Evolutionary conservation across 2,113 vertebrate genomes (phyloP), one percentile per base, ranked within the genome.

Genomic region (Sarotherodon lohbergeri): DNA sequence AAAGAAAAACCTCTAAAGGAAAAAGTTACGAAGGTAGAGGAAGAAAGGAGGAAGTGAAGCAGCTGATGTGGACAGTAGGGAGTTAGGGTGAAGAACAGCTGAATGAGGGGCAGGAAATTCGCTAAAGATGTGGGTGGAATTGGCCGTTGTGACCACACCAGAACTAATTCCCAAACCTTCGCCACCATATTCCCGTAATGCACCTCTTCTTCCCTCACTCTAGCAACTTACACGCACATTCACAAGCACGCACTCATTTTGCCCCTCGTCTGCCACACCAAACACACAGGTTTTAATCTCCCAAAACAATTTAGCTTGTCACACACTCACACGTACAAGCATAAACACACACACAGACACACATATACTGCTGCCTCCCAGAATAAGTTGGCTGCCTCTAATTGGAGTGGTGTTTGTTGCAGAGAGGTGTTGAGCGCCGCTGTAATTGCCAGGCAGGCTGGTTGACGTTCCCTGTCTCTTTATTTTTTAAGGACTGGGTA

Each of bases 401-500:
- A 96, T 96, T 95, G 94, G 95, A 96, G 93, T 91, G 92, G 90
- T 92, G 94, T 94, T 94, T 86, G 92, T 94, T 92, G 92, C 93
- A 66, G 89, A 94, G 94, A 92, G 93, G 93, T 89, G 92, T 94
- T 96, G 94, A 96, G 92, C 95, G 91, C 89, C 16, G 82, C 91
- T 90, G 85, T 96, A 95, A 96, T 97, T 96, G 95, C 94, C 92
- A 94, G 92, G 94, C 90, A 88, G 91, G 91, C 90, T 85, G 89
- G 89, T 92, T 95, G 94, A 95, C 89, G 89, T 94, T 93, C 68
- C 87, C 91, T 88, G 85, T 95, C 90, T 95, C 93, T 96, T 96
- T 96, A 93, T 96, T 94, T 96, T 94, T 94, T 95, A 96, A 95
- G 88, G 93, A 93, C 86, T 92, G 84, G 92, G 90, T 95, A 96